A percentile compares a stretch with the other conserved stretches of the same genome.
phyloP scores from a whole-genome alignment of 1,140 invertebrate genomes.

The Bombus polaris region DNA sequence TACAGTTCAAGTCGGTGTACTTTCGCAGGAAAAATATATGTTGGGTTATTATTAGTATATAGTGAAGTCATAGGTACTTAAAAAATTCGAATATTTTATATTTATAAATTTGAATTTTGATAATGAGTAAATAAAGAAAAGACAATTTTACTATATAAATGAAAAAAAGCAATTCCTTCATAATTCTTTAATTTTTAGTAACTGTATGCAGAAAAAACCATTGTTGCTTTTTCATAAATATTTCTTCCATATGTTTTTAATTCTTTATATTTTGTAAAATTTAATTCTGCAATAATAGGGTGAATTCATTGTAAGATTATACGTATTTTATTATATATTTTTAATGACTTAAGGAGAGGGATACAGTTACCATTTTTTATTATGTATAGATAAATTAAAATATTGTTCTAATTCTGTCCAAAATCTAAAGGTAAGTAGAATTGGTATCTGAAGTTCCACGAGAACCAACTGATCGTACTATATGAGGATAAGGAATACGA shows the following conservation, averaged over 20 bases:
- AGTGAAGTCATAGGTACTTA: too few relatives aligned
- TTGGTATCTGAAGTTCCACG: neutral
- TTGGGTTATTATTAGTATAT: too few relatives aligned
- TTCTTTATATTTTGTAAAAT: neutral
- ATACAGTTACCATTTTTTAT: neutral
- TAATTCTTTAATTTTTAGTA: too few relatives aligned
- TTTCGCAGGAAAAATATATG: too few relatives aligned
- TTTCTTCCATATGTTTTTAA: neutral
- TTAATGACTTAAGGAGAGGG: neutral
- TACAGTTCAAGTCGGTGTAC: neutral
- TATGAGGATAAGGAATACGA: slow-evolving; percentile 1
- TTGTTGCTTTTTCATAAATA: neutral
- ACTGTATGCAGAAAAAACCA: too few relatives aligned
- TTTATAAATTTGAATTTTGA: too few relatives aligned
- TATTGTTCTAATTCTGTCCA: neutral
- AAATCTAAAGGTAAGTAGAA: neutral
- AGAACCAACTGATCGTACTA: neutral
- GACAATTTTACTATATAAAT: too few relatives aligned
- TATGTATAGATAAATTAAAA: neutral
- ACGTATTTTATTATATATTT: neutral
- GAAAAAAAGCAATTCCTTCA: too few relatives aligned
- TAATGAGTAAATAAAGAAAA: too few relatives aligned
- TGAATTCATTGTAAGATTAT: neutral
- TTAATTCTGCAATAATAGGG: neutral
- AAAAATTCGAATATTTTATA: too few relatives aligned